These are phyloP conservation scores for Cantharis nigra DNA, from an alignment of 2,888 invertebrate genomes.

Conservation along the genomic window DNA sequence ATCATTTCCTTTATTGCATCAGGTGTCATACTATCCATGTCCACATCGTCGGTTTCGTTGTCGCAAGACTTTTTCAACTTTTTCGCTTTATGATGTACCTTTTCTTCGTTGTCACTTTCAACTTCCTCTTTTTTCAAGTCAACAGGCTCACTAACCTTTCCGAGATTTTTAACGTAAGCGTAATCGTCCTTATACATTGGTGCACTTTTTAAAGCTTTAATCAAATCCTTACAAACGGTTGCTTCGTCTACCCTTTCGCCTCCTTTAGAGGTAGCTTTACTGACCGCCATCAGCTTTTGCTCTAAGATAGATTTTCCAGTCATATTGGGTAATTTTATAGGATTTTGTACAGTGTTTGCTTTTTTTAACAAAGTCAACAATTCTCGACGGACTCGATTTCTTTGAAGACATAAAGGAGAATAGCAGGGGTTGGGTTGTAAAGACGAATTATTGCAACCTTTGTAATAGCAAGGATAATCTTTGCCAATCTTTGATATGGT, in stretches of 20 bases:
- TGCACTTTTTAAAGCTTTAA: conserved; percentile 66
- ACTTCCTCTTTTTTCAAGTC: conserved; percentile 19
- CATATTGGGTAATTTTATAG: conserved; percentile 55
- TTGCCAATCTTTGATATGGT: conserved; percentile 72
- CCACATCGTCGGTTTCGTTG: conserved; percentile 47
- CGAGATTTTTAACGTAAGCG: conserved; percentile 44
- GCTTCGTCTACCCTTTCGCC: conserved; percentile 53
- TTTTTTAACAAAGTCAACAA: conserved; percentile 65
- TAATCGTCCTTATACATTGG: conserved; percentile 63
- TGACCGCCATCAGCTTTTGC: conserved; percentile 65
- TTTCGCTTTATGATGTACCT: conserved; percentile 39
- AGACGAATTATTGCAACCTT: conserved; percentile 64
- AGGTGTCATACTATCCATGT: conserved; percentile 49
- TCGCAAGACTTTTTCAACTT: conserved; percentile 42
- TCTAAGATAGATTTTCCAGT: conserved; percentile 68
- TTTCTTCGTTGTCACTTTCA: not conserved
- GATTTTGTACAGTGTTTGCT: conserved; percentile 62
- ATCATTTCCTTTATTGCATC: conserved; percentile 52
- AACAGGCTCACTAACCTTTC: not conserved
- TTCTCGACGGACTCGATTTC: conserved; percentile 72
- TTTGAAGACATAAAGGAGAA: conserved; percentile 80
- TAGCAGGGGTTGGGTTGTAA: conserved; percentile 69
- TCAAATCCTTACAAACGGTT: conserved; percentile 64
- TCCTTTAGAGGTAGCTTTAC: conserved; percentile 27
- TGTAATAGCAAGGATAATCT: conserved; percentile 74